Conservation (phyloP, 2,113 vertebrate species). For the Lathamus discolor region DNA sequence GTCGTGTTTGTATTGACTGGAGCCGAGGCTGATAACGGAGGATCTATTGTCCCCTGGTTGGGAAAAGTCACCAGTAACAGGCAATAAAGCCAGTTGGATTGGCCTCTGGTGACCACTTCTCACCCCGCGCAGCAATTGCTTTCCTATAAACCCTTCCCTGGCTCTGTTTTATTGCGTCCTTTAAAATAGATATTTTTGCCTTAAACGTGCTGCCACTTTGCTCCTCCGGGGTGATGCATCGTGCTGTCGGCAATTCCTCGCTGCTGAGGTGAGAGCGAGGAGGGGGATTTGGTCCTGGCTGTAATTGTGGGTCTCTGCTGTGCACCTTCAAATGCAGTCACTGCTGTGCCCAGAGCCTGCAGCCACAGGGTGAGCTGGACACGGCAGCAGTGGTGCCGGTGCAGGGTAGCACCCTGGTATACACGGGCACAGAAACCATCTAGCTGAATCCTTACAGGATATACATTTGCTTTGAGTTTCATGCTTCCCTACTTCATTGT, state of each 20-base stretch:
- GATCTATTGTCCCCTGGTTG: conserved; percentile 62
- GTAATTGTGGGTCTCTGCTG: rapidly evolving
- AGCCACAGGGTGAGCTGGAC: not conserved
- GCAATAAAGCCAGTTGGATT: conserved; percentile 27
- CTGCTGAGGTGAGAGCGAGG: not conserved
- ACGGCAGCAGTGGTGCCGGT: rapidly evolving
- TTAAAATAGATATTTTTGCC: conserved; percentile 53
- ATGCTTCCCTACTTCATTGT: not conserved
- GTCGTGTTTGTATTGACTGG: conserved; percentile 68
- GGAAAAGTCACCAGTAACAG: conserved; percentile 49
- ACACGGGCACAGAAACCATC: not conserved
- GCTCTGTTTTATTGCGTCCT: conserved; percentile 53
- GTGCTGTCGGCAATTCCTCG: not conserved
- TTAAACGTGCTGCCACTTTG: conserved; percentile 45
- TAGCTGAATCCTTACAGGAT: not conserved
- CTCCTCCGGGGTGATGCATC: not conserved
- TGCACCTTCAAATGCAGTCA: rapidly evolving
- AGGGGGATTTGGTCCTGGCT: not conserved
- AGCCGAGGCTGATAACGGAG: conserved; percentile 48
- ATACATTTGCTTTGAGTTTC: not conserved
- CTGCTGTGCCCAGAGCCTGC: not conserved
- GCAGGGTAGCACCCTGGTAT: not conserved
- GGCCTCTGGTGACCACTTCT: conserved; percentile 62
- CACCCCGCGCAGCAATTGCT: conserved; percentile 34
- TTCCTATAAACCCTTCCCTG: conserved; percentile 43